A percentile compares a stretch with the other conserved stretches of the same genome.
These are phyloP conservation scores for Polyergus mexicanus DNA, from an alignment of 1,140 invertebrate species.

Conservation along the genomic window DNA sequence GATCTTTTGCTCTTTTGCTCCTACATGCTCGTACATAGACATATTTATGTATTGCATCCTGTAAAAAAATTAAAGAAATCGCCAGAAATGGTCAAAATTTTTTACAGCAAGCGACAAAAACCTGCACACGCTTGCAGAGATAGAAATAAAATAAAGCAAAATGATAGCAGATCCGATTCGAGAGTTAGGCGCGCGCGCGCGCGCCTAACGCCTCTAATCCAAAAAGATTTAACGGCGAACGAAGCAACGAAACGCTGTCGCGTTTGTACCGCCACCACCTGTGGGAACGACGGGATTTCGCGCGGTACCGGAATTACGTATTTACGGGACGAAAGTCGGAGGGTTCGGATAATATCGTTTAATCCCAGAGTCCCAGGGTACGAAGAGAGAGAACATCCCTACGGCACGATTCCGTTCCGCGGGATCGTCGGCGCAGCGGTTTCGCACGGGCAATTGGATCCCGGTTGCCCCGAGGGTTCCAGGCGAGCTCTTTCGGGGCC, in stretches of 20 bases:
- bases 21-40: not conserved
- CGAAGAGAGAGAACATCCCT: conserved; percentile 58
- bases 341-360: conserved; percentile 78
- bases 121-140: not conserved
- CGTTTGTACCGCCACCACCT: conserved; percentile 37
- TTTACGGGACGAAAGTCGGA: conserved; percentile 81
- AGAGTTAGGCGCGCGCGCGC: conserved; percentile 50
- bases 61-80: not conserved
- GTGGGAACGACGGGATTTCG: conserved; percentile 73
- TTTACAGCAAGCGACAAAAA: not conserved
- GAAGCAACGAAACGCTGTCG: conserved; percentile 21
- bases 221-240: conserved; percentile 66
- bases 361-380: conserved; percentile 75
- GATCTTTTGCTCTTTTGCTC: not conserved
- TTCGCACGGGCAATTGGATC: conserved; percentile 58
- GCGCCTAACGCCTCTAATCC: conserved; percentile 54
- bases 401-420: conserved; percentile 57
- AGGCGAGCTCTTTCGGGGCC: conserved; percentile 10
- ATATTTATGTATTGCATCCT: not conserved
- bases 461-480: conserved; percentile 8
- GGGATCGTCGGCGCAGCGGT: conserved; percentile 25
- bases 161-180: conserved; percentile 53
- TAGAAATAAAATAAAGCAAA: conserved; percentile 16
- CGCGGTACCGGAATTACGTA: conserved; percentile 78
- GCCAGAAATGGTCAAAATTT: not conserved